These are phyloP conservation scores for Phodopus roborovskii DNA, from an alignment of 2,113 vertebrate genomes.

Conservation along the genomic window DNA sequence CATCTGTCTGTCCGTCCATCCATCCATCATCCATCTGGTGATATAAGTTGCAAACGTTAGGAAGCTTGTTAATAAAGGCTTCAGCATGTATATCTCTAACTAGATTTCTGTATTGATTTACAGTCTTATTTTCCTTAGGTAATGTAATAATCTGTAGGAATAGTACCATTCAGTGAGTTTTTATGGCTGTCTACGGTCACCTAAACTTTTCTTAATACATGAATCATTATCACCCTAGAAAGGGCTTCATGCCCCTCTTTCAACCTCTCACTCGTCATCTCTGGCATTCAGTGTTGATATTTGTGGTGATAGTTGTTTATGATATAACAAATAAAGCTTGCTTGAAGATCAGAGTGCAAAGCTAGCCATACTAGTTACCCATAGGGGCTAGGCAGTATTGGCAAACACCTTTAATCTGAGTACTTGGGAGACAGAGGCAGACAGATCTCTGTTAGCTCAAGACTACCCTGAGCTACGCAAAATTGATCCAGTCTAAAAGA, in stretches of 20 bases:
- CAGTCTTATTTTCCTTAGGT: slow-evolving; percentile 22
- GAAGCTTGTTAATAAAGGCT: not conserved
- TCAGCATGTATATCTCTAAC: not conserved
- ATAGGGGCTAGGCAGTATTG: too few relatives aligned
- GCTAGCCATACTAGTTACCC: too few relatives aligned
- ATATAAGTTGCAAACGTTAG: not conserved
- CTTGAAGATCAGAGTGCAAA: too few relatives aligned
- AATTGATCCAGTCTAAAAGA: too few relatives aligned
- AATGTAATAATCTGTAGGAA: not conserved
- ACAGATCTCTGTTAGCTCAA: too few relatives aligned
- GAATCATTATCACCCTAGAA: not conserved
- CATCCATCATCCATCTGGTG: not conserved
- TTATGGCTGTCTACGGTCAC: not conserved
- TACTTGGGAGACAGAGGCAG: too few relatives aligned
- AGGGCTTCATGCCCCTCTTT: not conserved
- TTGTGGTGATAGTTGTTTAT: too few relatives aligned
- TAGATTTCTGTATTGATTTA: not conserved
- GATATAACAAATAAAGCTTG: too few relatives aligned
- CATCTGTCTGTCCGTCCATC: not conserved
- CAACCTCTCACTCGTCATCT: not conserved
- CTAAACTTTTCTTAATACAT: not conserved
- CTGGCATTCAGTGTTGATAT: not conserved
- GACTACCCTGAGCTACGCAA: too few relatives aligned
- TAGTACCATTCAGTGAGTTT: not conserved
- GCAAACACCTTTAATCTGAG: too few relatives aligned